Base-by-base conservation (phyloP, 2,113 vertebrate genomes). In the Monarcha castaneiventris region DNA sequence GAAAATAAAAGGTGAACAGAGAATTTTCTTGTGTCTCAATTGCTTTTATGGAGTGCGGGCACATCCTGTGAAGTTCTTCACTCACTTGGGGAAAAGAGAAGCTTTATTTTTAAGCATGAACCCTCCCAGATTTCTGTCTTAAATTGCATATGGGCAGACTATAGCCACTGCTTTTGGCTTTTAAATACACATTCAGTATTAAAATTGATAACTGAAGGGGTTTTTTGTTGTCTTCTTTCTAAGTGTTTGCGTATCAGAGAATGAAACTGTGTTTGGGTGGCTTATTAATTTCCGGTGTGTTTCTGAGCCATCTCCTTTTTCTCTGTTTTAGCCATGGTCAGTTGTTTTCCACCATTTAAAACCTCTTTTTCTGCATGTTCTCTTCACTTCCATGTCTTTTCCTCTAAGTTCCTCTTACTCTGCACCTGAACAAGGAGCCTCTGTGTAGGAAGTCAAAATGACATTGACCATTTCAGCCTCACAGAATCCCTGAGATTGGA, bases 391-490 rank as follows among this genome's bases (percentile, higher is more conserved):
- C 15, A 2, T 22, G 2, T 26, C 5, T 67, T 82, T 66, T 52
- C 17, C 52, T 71, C 3, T 32, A 4, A 10, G 49, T 72, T 73
- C 4, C n/a, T 54, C 41, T 43, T 55, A 12, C 67, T 61, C 37
- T 6, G 3, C 32, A 10, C 22, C 69, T n/a, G 49, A 43, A 5
- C 1, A 6, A 26, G 37, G 35, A 67, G 17, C 20, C 7, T 43
- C 11, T 44, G 3, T 25, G 21, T 11, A 2, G n/a, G 27, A 37
- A 58, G 29, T 52, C 29, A 33, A 6, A 55, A n/a, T 46, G 29
- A 5, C 1, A 0, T 2, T 72, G 58, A 7, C 33, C 52, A 7
- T 51, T 79, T 27, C 19, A 16, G 30, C 63, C 2, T 56, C 4
- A 17, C 43, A 22, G 58, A 39, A 20, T 25, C 48, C 25, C 0